Evolutionary conservation across 2,113 vertebrate genomes (phyloP), one percentile per base, ranked within the genome.

Genomic region (Holacanthus passer): DNA sequence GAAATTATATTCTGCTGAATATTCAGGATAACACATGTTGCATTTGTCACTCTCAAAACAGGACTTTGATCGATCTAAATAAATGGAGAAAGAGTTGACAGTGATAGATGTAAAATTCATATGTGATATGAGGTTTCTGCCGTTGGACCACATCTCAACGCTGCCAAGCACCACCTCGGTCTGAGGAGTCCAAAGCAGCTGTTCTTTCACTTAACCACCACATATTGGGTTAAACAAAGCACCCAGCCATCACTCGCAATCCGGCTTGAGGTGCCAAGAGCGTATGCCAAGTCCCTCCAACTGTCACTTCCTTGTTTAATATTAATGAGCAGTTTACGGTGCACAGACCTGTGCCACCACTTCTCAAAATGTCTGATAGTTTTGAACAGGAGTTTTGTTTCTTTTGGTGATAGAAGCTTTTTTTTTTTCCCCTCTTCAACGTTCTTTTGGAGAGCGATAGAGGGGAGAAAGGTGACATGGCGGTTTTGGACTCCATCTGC

Each of bases 231-330:
- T 68, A 78, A 88, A 89, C 91, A 89, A 85, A 91, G 79, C 71
- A 59, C 82, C 85, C 81, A 79, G 90, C 87, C 68, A 87, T 84
- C 81, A 66, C 75, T 82, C 31, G 84, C 86, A 82, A 70, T 81
- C 69, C 88, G 73, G 66, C 79, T 52, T 56, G 71, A 83, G 87
- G 82, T 88, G 78, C 89, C 85, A 86, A 62, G 55, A 80, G 66
- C 24, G 32, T 17, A 53, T 89, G 90, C 92, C 90, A 93, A 92
- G 84, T 92, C 82, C 66, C 65, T 89, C 92, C 90, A 93, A 89
- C 94, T 91, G 92, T 89, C 93, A 91, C 88, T 91, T 93, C 85
- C 88, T 89, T 84, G 68, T 92, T 92, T 80, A 93, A 90, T 93
- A 93, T 92, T 93, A 89, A 94, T 93, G 91, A 94, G 87, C 70